Evolutionary conservation across 2,888 invertebrate species (phyloP).

Genomic region (Spodoptera picta): DNA sequence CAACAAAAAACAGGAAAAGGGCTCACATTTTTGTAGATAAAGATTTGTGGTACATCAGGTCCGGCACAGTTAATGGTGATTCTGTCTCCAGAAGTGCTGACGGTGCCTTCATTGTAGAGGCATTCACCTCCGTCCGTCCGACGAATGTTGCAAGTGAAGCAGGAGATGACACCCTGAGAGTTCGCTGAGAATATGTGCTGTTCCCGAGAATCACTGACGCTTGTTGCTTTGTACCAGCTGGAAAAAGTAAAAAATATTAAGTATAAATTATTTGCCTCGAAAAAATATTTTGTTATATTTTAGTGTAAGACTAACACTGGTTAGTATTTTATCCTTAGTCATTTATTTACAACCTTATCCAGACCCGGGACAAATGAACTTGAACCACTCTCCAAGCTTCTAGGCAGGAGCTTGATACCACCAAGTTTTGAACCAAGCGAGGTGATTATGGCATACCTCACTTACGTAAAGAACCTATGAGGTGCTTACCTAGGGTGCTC

Average conservation of each 20-base stretch:
- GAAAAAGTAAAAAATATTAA: slow-evolving; percentile 25
- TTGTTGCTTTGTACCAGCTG: slow-evolving; percentile 96
- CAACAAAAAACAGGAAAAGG: not conserved
- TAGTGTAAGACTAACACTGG: no score
- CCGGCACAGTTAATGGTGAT: slow-evolving; percentile 94
- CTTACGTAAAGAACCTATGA: no score
- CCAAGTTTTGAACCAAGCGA: no score
- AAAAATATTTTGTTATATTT: no score
- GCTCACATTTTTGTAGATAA: slow-evolving; percentile 89
- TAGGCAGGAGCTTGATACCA: no score
- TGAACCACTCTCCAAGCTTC: no score
- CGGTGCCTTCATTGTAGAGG: slow-evolving; percentile 91
- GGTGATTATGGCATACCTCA: no score
- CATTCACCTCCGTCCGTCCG: slow-evolving; percentile 88
- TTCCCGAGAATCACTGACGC: slow-evolving; percentile 92
- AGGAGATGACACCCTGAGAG: slow-evolving; percentile 86
- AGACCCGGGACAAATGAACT: no score
- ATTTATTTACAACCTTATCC: no score
- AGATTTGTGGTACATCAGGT: slow-evolving; percentile 93
- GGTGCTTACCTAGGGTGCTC: no score
- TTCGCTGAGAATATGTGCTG: slow-evolving; percentile 94
- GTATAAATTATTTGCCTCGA: no score
- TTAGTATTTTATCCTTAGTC: no score
- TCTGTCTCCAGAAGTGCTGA: slow-evolving; percentile 91
- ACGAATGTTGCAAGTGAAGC: slow-evolving; percentile 92